These are phyloP conservation scores for Hedya salicella DNA, from an alignment of 2,888 invertebrate genomes.

Conservation along the genomic window DNA sequence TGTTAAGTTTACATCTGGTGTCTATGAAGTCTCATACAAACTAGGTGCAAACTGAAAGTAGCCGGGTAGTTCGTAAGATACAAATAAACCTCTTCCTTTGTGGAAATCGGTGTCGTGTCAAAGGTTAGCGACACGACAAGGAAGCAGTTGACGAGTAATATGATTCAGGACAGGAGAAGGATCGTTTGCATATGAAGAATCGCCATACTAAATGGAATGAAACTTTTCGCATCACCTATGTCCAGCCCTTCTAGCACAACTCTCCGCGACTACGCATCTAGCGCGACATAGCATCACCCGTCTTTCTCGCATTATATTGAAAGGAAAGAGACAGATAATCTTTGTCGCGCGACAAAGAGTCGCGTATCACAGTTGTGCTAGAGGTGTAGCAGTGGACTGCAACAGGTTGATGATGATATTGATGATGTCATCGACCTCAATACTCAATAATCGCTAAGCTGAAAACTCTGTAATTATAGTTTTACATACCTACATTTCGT, in stretches of 20 bases:
- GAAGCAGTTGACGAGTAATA: conserved; percentile 12
- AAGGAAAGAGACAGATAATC: too few relatives aligned
- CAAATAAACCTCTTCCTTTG: conserved; percentile 1
- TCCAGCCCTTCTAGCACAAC: too few relatives aligned
- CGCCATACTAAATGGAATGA: too few relatives aligned
- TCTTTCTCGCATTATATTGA: too few relatives aligned
- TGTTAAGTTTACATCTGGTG: not conserved
- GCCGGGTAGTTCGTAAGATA: not conserved
- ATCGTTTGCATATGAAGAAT: too few relatives aligned
- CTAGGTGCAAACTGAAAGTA: not conserved
- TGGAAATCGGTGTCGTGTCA: conserved; percentile 15
- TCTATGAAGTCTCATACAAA: not conserved
- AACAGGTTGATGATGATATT: too few relatives aligned
- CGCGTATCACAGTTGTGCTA: too few relatives aligned
- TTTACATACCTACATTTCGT: not conserved
- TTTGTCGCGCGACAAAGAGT: too few relatives aligned
- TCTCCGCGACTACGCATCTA: too few relatives aligned
- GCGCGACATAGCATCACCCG: too few relatives aligned
- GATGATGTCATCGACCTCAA: not conserved
- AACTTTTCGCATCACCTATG: too few relatives aligned
- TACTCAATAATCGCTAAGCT: not conserved
- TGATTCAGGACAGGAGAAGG: not conserved
- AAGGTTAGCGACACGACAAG: conserved; percentile 28
- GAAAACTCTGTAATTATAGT: not conserved
- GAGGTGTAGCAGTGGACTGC: too few relatives aligned